Conservation (phyloP, 2,113 vertebrate genomes). For the Alaudala cheleensis region DNA sequence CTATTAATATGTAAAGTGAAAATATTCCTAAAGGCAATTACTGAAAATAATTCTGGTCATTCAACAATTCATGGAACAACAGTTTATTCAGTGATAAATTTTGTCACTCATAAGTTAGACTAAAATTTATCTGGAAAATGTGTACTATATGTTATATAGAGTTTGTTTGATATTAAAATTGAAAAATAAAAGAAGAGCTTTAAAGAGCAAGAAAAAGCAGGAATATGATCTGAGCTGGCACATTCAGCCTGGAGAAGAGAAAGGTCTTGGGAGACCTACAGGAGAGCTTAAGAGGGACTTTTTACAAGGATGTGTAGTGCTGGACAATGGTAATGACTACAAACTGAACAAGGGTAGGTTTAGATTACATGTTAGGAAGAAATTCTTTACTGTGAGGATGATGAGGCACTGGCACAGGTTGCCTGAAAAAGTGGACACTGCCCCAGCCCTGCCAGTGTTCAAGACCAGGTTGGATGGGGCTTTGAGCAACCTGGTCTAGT, state of each 20-base stretch:
- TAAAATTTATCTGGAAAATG: not conserved
- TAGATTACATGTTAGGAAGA: not conserved
- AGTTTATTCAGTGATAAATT: not conserved
- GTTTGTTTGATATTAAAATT: not conserved
- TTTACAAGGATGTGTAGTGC: not conserved
- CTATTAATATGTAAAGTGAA: not conserved
- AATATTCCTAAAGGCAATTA: not conserved
- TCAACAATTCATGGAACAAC: not conserved
- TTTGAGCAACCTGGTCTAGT: not conserved
- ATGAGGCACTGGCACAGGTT: not conserved
- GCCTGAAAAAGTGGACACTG: not conserved
- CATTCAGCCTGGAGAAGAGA: not conserved
- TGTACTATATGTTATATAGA: not conserved
- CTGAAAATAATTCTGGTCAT: not conserved
- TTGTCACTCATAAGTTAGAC: not conserved
- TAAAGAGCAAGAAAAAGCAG: not conserved
- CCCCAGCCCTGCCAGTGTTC: not conserved
- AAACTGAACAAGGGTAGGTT: not conserved
- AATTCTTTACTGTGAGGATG: not conserved
- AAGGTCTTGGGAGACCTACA: not conserved
- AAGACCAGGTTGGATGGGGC: not conserved
- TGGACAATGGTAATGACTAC: not conserved
- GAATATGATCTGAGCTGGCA: not conserved
- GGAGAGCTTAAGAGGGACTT: not conserved
- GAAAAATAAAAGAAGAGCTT: not conserved